These are phyloP conservation scores for Butorides virescens DNA, from an alignment of 2,113 vertebrate genomes.

Conservation along the genomic window DNA sequence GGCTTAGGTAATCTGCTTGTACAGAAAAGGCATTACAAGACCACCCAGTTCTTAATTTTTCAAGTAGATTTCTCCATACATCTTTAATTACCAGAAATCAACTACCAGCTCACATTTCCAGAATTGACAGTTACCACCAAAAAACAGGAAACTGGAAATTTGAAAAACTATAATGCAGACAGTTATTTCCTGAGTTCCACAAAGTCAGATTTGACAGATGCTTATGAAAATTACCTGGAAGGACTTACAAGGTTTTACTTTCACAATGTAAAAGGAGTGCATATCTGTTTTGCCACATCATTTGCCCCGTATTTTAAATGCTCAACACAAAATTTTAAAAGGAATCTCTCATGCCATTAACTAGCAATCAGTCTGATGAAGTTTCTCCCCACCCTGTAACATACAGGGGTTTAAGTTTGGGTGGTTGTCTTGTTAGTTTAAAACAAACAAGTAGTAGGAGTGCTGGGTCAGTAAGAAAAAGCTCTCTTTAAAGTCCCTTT, in stretches of 20 bases:
- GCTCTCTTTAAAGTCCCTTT: background rate
- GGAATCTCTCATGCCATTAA: background rate
- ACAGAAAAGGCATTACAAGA: background rate
- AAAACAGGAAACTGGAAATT: background rate
- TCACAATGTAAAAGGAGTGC: background rate
- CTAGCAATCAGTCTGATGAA: background rate
- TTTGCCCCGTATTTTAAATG: background rate
- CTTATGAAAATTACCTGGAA: background rate
- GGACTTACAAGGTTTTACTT: background rate
- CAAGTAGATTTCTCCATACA: background rate
- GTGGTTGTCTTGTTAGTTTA: background rate
- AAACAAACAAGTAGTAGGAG: background rate
- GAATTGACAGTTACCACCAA: background rate
- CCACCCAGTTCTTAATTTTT: background rate
- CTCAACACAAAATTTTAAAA: background rate
- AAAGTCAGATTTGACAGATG: background rate
- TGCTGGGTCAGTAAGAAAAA: background rate
- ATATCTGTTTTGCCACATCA: background rate
- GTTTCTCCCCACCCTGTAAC: accelerated
- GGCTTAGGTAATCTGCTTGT: background rate
- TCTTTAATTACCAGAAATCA: background rate
- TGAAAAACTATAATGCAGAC: background rate
- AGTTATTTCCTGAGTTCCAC: background rate
- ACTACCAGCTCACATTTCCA: background rate
- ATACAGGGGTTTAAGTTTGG: background rate